These are phyloP conservation scores for Pegoplata infirma DNA, from an alignment of 2,888 invertebrate genomes.

Conservation along the genomic window DNA sequence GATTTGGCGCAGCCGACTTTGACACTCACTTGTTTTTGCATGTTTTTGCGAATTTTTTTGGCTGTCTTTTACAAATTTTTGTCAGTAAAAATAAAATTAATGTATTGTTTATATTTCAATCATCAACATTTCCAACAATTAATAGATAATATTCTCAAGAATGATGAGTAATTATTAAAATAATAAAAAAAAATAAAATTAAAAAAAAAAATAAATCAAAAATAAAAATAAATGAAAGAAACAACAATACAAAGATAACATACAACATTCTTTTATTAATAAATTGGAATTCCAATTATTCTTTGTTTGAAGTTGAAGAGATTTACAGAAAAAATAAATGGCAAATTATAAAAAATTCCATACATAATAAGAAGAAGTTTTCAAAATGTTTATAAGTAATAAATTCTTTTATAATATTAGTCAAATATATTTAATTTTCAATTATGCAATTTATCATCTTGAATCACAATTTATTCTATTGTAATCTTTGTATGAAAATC, in stretches of 20 bases:
- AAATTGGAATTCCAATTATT: not conserved
- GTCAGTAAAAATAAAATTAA: not conserved
- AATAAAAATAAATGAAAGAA: not conserved
- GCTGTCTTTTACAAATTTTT: no score
- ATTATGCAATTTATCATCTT: not conserved
- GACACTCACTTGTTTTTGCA: no score
- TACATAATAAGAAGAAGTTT: no score
- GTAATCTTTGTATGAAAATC: not conserved
- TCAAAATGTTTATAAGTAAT: not conserved
- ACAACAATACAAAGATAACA: not conserved
- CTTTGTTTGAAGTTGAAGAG: not conserved
- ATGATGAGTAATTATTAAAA: constrained; percentile 44
- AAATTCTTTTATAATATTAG: not conserved
- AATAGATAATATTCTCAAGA: constrained; percentile 48
- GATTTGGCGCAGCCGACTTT: no score
- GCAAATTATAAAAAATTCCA: not conserved
- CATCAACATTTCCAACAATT: constrained; percentile 44
- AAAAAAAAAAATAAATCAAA: not conserved
- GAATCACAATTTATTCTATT: not conserved
- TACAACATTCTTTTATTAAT: not conserved
- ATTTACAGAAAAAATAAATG: not conserved
- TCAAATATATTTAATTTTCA: no score
- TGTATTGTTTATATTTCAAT: constrained; percentile 52
- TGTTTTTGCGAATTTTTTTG: no score
- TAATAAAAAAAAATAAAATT: not conserved